Base-by-base conservation (phyloP, 2,113 vertebrate species). In the Calypte anna region DNA sequence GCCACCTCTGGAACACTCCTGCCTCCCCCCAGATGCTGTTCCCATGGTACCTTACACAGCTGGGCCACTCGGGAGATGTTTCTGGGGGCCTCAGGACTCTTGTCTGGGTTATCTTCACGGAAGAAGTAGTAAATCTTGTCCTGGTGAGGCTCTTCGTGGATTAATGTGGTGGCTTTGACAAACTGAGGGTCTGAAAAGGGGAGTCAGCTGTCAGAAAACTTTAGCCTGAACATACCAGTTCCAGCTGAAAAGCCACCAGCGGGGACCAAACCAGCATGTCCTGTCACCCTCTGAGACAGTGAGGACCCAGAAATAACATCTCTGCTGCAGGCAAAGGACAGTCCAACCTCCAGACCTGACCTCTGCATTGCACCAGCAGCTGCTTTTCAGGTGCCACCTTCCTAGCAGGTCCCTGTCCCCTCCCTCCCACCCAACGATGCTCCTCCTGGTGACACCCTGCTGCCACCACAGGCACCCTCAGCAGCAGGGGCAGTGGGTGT, bases 41-140 rank as follows among this genome's bases (percentile, higher is more conserved):
- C 57, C 11, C 3, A 0, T 31, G 86, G 12, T 96, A 99, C 99
- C 98, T 99, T 99, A 91, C 99, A 99, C 18, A 99, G 98, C 96
- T 98, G 98, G 82, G 98, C 99, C 87, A 99, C 98, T 9, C 98
- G 97, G 7, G 99, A 99, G 90, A 99, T 98, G 68, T 98, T 98
- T 21, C 98, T 98, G 2, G 99, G 98, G 3, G 99, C 98, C 61
- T 98, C 98, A 0, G 98, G 98, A 76, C 97, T 98, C 78, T 91
- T 97, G 90, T 99, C 98, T 0, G 98, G 98, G 91, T 99, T 99
- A 93, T 99, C 98, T 83, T 99, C 99, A 2, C 98, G 98, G 44
- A 99, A 99, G 90, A 99, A 99, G 24, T 99, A 93, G 81, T 99
- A 99, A 61, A 99, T 99, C 94, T 99, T 99, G 66, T 99, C 98